phyloP scores from a whole-genome alignment of 2,888 invertebrate species.

The Ramazzottius varieornatus region DNA sequence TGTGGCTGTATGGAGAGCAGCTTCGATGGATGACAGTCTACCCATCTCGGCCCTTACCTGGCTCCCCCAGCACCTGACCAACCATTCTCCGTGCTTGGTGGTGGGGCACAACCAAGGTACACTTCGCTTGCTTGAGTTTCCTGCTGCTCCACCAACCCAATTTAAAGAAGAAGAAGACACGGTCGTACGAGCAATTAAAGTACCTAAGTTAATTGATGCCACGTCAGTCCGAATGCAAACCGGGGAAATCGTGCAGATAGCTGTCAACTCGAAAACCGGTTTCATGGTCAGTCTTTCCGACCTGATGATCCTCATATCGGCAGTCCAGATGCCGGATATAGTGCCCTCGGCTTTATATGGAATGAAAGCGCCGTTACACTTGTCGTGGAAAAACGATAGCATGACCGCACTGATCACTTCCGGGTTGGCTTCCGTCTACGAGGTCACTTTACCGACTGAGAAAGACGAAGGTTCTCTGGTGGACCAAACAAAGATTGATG shows the following conservation, averaged over 20 bases:
- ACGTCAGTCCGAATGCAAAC: too few relatives aligned
- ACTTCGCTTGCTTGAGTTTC: neutral
- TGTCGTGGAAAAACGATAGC: neutral
- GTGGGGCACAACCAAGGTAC: neutral
- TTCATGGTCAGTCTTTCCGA: neutral
- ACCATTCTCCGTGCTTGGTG: neutral
- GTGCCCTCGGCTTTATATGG: neutral
- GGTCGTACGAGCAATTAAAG: too few relatives aligned
- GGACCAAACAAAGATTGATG: neutral
- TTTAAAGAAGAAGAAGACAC: too few relatives aligned
- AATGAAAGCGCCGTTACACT: neutral
- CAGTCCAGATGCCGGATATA: neutral
- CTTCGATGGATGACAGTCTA: neutral
- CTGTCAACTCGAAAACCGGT: neutral
- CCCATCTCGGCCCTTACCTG: neutral
- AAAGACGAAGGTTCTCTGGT: neutral
- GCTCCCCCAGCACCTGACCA: neutral
- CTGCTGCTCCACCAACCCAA: too few relatives aligned
- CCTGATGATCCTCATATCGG: neutral
- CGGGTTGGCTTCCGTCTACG: neutral
- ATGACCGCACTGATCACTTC: neutral
- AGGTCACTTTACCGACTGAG: neutral
- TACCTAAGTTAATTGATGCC: too few relatives aligned
- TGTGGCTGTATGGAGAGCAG: neutral
- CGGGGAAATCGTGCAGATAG: neutral